Conservation (phyloP, 2,888 invertebrate genomes). For the Caenorhabditis auriculariae region DNA sequence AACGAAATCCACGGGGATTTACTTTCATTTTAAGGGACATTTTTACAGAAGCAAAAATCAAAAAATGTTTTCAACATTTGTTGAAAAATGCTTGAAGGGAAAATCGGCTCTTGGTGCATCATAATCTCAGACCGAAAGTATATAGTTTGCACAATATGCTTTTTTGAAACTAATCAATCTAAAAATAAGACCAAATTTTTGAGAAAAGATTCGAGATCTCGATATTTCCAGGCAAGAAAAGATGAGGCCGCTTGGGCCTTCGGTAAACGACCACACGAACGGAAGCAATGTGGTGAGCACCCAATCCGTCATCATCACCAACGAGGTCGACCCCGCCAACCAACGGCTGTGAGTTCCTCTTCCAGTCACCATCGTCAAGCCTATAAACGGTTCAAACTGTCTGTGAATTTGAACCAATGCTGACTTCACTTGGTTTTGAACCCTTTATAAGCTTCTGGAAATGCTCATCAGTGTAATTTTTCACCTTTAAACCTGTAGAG, state of each 20-base stretch:
- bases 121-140: too few species aligned
- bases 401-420: background rate
- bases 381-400: background rate
- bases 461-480: too few species aligned
- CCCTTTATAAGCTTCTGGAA: too few species aligned
- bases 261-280: conserved; percentile 17
- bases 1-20: too few species aligned
- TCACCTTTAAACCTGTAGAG: too few species aligned
- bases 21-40: too few species aligned
- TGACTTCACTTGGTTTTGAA: too few species aligned
- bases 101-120: too few species aligned
- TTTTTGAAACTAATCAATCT: background rate
- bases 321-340: conserved; percentile 32
- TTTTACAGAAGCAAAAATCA: too few species aligned
- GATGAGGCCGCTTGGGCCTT: conserved; percentile 19
- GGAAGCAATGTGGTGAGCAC: conserved; percentile 20
- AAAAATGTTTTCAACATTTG: too few species aligned
- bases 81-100: too few species aligned
- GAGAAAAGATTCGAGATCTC: background rate
- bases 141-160: too few species aligned
- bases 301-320: conserved; percentile 21
- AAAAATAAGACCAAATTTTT: background rate
- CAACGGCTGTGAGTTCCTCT: conserved; percentile 39
- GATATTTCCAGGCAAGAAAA: conserved; percentile 1
- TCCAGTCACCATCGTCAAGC: background rate